Percentiles rank a stretch among this genome's conserved stretches.
phyloP scores from a whole-genome alignment of 2,888 invertebrate species.

The Archips crataeganus region DNA sequence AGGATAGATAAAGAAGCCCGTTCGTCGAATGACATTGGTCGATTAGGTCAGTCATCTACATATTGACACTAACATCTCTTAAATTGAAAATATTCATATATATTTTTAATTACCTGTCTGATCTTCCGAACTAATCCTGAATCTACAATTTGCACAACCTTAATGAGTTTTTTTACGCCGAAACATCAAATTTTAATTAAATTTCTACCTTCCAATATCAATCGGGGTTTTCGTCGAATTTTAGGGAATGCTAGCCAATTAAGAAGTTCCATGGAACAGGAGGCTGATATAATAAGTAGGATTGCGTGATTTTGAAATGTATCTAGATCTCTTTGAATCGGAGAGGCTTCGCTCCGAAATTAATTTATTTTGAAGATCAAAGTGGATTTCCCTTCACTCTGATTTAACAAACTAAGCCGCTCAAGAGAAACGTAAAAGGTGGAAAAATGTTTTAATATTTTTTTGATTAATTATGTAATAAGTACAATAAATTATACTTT shows the following conservation, averaged over 20 bases:
- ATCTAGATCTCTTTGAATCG: constrained; percentile 51
- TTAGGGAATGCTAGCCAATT: constrained; percentile 6
- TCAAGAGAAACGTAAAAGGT: constrained; percentile 14
- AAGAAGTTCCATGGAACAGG: constrained; percentile 4
- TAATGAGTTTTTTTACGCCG: background rate
- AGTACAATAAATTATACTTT: too few species aligned
- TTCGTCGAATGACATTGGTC: too few species aligned
- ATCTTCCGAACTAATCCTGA: background rate
- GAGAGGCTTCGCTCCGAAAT: constrained; percentile 53
- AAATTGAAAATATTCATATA: too few species aligned
- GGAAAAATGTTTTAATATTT: constrained; percentile 4
- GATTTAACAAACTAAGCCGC: constrained; percentile 26
- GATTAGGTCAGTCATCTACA: too few species aligned
- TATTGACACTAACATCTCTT: too few species aligned
- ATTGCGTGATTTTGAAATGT: constrained; percentile 48
- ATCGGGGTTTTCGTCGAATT: constrained; percentile 6
- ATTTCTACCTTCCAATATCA: constrained; percentile 5
- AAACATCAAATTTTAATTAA: constrained; percentile 16
- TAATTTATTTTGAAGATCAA: constrained; percentile 62
- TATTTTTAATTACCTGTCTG: background rate
- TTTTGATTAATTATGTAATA: too few species aligned
- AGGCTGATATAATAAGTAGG: constrained; percentile 18
- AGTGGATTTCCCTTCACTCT: constrained; percentile 44
- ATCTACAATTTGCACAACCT: background rate
- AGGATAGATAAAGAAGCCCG: too few species aligned